phyloP scores from a whole-genome alignment of 2,888 invertebrate species.

The Drosophila tripunctata region DNA sequence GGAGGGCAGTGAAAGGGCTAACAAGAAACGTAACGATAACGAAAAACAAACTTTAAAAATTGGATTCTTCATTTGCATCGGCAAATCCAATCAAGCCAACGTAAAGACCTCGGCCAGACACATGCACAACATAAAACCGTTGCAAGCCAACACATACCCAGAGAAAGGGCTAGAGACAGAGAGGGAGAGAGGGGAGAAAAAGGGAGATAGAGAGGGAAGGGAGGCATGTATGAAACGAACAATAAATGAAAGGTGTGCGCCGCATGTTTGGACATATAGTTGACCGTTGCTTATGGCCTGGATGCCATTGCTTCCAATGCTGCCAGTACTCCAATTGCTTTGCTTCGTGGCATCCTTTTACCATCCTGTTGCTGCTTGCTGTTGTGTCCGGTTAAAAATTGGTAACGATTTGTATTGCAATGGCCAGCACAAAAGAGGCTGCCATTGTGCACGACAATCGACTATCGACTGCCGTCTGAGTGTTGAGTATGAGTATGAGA shows the following conservation, averaged over 20 bases:
- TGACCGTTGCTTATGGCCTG: conserved; percentile 74
- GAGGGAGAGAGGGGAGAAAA: conserved; percentile 1
- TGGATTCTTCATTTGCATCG: conserved; percentile 82
- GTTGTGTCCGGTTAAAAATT: conserved; percentile 72
- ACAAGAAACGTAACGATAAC: conserved; percentile 78
- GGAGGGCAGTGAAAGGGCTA: conserved; percentile 41
- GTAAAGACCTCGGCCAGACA: conserved; percentile 76
- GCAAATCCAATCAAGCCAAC: conserved; percentile 82
- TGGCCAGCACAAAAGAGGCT: conserved; percentile 63
- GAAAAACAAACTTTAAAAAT: conserved; percentile 83
- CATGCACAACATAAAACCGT: conserved; percentile 75
- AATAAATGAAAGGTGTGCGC: conserved; percentile 78
- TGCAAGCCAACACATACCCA: conserved; percentile 44
- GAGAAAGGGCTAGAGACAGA: conserved; percentile 5
- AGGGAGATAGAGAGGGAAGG: not conserved
- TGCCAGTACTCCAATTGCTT: not conserved
- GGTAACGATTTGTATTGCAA: conserved; percentile 78
- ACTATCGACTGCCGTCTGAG: not conserved
- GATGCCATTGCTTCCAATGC: conserved; percentile 1
- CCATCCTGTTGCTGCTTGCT: conserved; percentile 33
- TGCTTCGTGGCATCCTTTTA: not conserved
- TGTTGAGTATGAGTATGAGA: conserved; percentile 18
- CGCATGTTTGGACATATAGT: conserved; percentile 73
- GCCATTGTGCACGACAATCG: conserved; percentile 38
- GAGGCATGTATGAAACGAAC: conserved; percentile 33